Evolutionary conservation across 2,888 invertebrate genomes (phyloP), one percentile per base, ranked within the genome.

Genomic region (Andricus curvator): DNA sequence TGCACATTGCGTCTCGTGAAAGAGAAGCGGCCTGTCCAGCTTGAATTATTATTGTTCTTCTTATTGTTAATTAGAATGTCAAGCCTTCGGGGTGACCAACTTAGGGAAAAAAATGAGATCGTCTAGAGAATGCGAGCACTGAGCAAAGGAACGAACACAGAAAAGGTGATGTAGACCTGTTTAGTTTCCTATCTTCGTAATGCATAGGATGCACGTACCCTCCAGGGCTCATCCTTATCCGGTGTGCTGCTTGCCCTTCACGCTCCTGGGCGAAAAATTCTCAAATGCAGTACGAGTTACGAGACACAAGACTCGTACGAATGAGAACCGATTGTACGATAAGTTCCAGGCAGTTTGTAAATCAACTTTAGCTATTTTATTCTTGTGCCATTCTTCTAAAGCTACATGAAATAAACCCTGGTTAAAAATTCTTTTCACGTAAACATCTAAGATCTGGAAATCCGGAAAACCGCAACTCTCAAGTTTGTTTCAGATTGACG

Each of bases 1-100:
- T 62, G 9, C 56, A 25, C 62, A 25, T 15, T 62, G 25, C 62
- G 25, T 5, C 25, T 62, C 4, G 22, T 22, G 62, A 13, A 62
- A 25, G 62, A 62, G 62, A 70, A 51, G 51, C 29, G 33, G 51
- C 33, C 74, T 56, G 51, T 56, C 29, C 11, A 56, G n/a, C 33
- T 56, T 74, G 74, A 51, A 74, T 74, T 74, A 74, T 74, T 74
- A 74, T 74, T 74, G 74, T 74, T 74, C 74, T 70, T 74, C 48
- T 74, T 74, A 44, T 44, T 44, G 44, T 44, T 44, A 74, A 74
- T 74, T 74, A 74, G 74, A 74, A 74, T 74, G 51, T 51, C 33
- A 29, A 51, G 51, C 51, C 74, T 74, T 33, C 51, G 29, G 51
- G 74, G 74, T 29, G 74, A 74, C 33, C 74, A 48, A n/a, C 9